These are phyloP conservation scores for Amiota communis DNA, from an alignment of 2,888 invertebrate species.

Conservation along the genomic window DNA sequence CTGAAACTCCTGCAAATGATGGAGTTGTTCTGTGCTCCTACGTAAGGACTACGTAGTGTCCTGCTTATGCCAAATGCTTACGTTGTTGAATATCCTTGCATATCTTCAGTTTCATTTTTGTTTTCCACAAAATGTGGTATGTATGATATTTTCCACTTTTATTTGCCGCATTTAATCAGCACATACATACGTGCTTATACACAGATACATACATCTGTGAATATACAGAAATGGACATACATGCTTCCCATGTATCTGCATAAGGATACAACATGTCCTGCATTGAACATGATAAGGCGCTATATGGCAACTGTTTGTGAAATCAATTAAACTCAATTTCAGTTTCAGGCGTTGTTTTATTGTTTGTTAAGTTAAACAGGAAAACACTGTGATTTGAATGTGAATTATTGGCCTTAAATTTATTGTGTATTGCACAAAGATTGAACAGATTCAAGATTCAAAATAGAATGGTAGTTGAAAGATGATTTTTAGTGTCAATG, in stretches of 20 bases:
- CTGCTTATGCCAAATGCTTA: no score
- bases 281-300: not conserved
- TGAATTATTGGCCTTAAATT: not conserved
- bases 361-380: not conserved
- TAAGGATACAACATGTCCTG: not conserved
- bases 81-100: no score
- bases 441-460: no score
- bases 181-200: not conserved
- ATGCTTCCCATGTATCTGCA: no score
- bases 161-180: slow-evolving; percentile 4
- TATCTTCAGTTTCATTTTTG: not conserved
- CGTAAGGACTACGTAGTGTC: no score
- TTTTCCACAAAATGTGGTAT: not conserved
- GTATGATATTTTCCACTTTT: not conserved
- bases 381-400: not conserved
- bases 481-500: no score
- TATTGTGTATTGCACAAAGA: no score
- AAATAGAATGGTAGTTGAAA: no score
- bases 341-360: not conserved
- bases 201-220: no score
- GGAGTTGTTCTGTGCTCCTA: no score
- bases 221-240: no score
- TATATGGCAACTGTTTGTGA: not conserved
- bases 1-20: no score
- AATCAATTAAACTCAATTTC: slow-evolving; percentile 5